Conservation (phyloP, 1,140 invertebrate species). For the Dendrolimus kikuchii region DNA sequence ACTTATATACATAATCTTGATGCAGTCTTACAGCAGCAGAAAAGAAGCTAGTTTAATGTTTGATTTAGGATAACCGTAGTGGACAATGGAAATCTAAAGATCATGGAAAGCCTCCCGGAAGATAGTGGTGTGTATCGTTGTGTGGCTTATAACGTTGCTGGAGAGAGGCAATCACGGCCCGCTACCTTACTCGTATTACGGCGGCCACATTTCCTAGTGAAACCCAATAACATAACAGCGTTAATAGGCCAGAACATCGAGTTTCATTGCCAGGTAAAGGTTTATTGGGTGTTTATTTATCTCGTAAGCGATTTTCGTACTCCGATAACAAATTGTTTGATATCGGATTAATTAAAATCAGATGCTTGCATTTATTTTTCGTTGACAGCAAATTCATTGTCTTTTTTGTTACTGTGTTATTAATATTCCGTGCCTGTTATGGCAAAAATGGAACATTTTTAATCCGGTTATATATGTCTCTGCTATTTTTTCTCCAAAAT, state of each 20-base stretch:
- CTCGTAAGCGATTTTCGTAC: conserved; percentile 1
- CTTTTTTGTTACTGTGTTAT: too few species aligned
- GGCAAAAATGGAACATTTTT: too few species aligned
- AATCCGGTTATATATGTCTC: too few species aligned
- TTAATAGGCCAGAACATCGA: conserved; percentile 67
- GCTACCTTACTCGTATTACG: conserved; percentile 84
- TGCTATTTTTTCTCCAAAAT: too few species aligned
- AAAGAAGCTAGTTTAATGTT: not conserved
- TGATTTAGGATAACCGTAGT: conserved; percentile 67
- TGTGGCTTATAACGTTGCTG: conserved; percentile 88
- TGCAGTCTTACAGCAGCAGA: too few species aligned
- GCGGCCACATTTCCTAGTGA: conserved; percentile 71
- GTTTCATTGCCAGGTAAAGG: conserved; percentile 67
- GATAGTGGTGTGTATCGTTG: conserved; percentile 93
- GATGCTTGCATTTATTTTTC: not conserved
- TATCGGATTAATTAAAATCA: not conserved
- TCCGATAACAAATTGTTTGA: not conserved
- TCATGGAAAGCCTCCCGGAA: conserved; percentile 84
- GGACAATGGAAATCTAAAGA: conserved; percentile 87
- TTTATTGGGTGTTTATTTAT: not conserved
- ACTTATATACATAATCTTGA: too few species aligned
- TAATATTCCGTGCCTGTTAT: too few species aligned
- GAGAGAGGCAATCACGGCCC: conserved; percentile 82
- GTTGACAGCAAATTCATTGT: too few species aligned
- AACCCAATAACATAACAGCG: conserved; percentile 67